phyloP scores from a whole-genome alignment of 2,888 invertebrate genomes.

The Xestia c-nigrum region DNA sequence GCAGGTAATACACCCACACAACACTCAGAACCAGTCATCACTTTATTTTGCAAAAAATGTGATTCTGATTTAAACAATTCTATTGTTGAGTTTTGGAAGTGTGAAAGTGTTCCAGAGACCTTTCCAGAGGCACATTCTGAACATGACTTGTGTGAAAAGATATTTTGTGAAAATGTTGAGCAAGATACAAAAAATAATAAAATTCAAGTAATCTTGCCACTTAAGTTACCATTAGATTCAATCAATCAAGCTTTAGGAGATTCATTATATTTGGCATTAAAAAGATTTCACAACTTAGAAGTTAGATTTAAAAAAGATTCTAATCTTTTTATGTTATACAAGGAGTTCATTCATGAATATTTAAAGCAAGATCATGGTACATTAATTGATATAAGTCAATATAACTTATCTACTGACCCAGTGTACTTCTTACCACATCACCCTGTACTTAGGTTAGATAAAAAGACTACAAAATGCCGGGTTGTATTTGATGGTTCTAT shows the following conservation, averaged over 20 bases:
- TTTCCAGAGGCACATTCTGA: conserved; percentile 7
- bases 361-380: not conserved
- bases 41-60: conserved; percentile 15
- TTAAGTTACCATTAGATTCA: conserved; percentile 16
- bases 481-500: too few relatives aligned
- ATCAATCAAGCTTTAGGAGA: conserved; percentile 13
- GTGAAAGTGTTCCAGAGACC: conserved; percentile 14
- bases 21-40: not conserved
- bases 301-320: conserved; percentile 4
- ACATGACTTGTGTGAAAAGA: conserved; percentile 16
- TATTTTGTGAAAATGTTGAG: conserved; percentile 13
- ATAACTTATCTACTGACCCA: conserved; percentile 5
- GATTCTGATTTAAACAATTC: conserved; percentile 1
- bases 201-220: conserved; percentile 1
- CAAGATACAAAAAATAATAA: conserved; percentile 17
- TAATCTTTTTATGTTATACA: not conserved
- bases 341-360: conserved; percentile 13
- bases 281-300: conserved; percentile 10
- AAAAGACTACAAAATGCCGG: too few relatives aligned
- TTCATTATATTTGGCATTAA: conserved; percentile 18
- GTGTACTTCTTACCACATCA: conserved; percentile 14
- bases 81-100: conserved; percentile 3
- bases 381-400: too few relatives aligned
- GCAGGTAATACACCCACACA: not conserved
- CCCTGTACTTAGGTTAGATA: too few relatives aligned